Evolutionary conservation across 2,113 vertebrate species (phyloP).

Genomic region (Galemys pyrenaicus): DNA sequence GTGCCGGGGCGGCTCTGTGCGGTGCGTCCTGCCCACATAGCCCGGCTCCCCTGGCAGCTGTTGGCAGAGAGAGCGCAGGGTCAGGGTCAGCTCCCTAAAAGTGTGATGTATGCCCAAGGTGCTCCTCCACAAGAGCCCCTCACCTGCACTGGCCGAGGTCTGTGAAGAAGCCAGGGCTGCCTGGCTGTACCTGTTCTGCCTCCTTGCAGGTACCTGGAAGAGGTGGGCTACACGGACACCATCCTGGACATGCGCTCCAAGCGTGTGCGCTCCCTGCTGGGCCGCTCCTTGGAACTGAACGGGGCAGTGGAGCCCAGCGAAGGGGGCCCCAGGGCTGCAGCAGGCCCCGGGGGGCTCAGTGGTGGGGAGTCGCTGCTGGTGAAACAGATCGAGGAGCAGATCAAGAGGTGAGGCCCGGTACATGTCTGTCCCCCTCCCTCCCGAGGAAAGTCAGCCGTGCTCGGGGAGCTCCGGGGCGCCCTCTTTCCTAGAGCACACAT

Average conservation of each 20-base stretch:
- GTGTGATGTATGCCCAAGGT: not conserved
- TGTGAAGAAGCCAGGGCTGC: not conserved
- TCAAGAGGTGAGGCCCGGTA: constrained; percentile 87
- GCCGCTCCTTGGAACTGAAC: constrained; percentile 90
- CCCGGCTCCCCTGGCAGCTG: not conserved
- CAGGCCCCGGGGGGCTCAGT: constrained; percentile 53
- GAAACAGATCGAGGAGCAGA: constrained; percentile 94
- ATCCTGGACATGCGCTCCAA: constrained; percentile 95
- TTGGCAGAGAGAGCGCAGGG: not conserved
- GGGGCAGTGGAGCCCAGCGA: constrained; percentile 83
- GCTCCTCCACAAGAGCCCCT: not conserved
- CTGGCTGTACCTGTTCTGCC: accelerated
- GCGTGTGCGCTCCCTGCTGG: constrained; percentile 91
- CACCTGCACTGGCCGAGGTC: accelerated
- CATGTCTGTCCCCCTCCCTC: not conserved
- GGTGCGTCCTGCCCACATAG: not conserved
- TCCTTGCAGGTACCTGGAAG: constrained; percentile 90
- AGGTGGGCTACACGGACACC: constrained; percentile 95
- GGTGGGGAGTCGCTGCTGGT: constrained; percentile 90
- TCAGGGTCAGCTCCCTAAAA: not conserved
- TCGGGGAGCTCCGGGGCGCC: too few species aligned
- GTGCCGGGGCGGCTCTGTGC: not conserved
- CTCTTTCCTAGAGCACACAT: not conserved
- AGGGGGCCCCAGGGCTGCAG: constrained; percentile 61
- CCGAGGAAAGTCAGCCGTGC: accelerated